Base-by-base conservation (phyloP, 2,888 invertebrate genomes). In the Brachynemurus nebulosus region DNA sequence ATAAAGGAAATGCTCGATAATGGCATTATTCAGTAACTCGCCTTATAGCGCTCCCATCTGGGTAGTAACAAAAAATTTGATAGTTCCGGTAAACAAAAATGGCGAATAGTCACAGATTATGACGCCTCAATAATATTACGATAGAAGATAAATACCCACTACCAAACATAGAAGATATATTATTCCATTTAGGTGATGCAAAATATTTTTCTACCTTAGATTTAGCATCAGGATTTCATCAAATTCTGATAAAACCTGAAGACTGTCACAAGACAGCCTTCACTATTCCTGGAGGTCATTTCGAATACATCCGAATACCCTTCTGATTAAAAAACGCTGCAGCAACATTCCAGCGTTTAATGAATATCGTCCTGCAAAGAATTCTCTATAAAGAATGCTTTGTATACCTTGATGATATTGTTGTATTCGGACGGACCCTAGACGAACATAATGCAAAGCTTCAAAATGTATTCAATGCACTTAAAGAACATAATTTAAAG, bases 161-260 rank as follows among this genome's bases (percentile, higher is more conserved):
- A 11, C 53, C 55, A 1, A 54, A 57, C 33, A 56, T 61, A 9
- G 48, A 50, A 2, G 57, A 59, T 12, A 50, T 59, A 4, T 44
- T 60, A 18, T 56, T 59, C 35, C 53, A 57, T 44, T 38, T 59
- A 21, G 58, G 58, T 1, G 48, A 50, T 42, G 52, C 52, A 34
- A 41, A 53, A 19, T 59, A 55, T 39, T 60, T 60, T 44, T 51
- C 54, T 1, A 55, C 52, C 0, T 38, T 60, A 4, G 58, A 61
- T 44, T 42, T 59, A 5, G 55, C 57, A 1, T 51, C 49, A 25
- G 59, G 58, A 1, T 61, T 57, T 41, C 54, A 56, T 39, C 59
- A 62, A 44, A 57, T 61, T 2, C 53, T 53, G 11, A 44, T 60
- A 30, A 40, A 51, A 8, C 33, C 44, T 25, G 46, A 51, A 8